Conservation (phyloP, 2,888 invertebrate species). For the Urechis unicinctus region DNA sequence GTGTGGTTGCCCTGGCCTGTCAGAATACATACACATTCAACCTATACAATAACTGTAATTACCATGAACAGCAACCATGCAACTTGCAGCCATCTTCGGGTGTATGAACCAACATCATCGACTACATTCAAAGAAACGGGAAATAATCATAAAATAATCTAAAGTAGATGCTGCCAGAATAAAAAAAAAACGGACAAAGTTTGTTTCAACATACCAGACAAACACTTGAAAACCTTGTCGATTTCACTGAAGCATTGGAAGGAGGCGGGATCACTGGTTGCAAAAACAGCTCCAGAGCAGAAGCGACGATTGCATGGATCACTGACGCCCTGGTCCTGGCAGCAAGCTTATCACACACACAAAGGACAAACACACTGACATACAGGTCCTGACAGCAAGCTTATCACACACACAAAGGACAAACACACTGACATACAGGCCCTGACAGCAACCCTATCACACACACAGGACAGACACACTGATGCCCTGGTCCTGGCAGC, state of each 20-base stretch:
- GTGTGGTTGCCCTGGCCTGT: not conserved
- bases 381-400: not conserved
- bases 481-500: no score
- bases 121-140: not conserved
- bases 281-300: not conserved
- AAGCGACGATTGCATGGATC: not conserved
- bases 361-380: no score
- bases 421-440: not conserved
- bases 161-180: no score
- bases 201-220: not conserved
- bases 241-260: not conserved
- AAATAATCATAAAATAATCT: not conserved
- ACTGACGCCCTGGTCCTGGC: not conserved
- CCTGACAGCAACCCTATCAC: not conserved
- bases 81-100: no score
- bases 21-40: no score
- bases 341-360: not conserved
- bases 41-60: no score
- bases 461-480: not conserved
- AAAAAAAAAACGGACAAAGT: no score
- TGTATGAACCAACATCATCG: no score
- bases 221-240: not conserved
- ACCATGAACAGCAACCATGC: no score
- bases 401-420: no score
- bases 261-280: not conserved